Evolutionary conservation across 2,113 vertebrate species (phyloP).

Genomic region (Bubo scandiacus): DNA sequence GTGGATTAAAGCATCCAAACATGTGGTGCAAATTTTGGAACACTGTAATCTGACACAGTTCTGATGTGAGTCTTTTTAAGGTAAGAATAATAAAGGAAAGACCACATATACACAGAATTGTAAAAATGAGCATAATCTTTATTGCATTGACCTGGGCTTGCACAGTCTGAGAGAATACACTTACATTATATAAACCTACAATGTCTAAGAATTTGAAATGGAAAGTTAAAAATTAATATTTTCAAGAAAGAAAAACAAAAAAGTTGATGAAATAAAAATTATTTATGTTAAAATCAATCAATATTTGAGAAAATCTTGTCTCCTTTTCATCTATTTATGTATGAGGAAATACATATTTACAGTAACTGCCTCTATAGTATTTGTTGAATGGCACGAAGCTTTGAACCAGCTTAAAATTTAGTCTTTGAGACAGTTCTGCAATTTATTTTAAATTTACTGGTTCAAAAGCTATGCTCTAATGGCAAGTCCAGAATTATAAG

Average conservation of each 20-base stretch:
- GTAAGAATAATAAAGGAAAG: background rate
- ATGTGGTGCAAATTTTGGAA: background rate
- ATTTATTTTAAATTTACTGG: background rate
- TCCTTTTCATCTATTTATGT: conserved; percentile 69
- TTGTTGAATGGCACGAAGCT: conserved; percentile 49
- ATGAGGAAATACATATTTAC: conserved; percentile 63
- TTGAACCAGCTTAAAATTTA: conserved; percentile 48
- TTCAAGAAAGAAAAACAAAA: conserved; percentile 20
- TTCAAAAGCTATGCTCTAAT: background rate
- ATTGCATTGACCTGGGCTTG: background rate
- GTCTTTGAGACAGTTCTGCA: background rate
- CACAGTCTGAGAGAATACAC: background rate
- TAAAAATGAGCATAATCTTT: background rate
- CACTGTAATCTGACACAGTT: background rate
- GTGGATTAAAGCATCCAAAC: background rate
- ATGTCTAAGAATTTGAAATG: background rate
- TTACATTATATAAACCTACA: background rate
- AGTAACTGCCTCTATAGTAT: conserved; percentile 24
- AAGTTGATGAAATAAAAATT: conserved; percentile 50
- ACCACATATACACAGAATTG: background rate
- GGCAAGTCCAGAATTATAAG: background rate
- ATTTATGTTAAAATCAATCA: conserved; percentile 56
- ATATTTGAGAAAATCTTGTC: conserved; percentile 29
- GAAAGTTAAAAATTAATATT: conserved; percentile 51
- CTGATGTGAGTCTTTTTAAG: background rate